Evolutionary conservation across 1,140 invertebrate genomes (phyloP).

Genomic region (Helicoverpa zea): DNA sequence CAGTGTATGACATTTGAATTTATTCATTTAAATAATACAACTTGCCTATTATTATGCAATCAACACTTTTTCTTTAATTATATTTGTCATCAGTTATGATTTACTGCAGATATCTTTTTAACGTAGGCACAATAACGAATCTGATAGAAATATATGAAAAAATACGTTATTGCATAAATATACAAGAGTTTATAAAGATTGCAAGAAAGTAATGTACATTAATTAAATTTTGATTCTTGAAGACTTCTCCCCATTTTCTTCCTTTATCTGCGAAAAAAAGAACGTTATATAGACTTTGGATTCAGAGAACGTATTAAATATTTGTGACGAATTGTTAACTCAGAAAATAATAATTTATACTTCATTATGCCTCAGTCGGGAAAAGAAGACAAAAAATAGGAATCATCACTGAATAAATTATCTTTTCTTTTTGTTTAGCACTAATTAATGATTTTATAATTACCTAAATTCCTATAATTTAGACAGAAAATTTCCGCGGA

Average conservation of each 20-base stretch:
- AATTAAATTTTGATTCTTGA: constrained; percentile 1
- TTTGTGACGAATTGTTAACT: background rate
- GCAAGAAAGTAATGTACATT: constrained; percentile 33
- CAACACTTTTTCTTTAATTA: no score
- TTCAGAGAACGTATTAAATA: background rate
- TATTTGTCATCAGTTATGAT: no score
- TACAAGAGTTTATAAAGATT: background rate
- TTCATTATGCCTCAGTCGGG: constrained; percentile 58
- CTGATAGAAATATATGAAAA: constrained; percentile 9
- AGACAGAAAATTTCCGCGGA: constrained; percentile 9
- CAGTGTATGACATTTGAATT: no score
- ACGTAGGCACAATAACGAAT: background rate
- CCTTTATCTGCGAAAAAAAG: constrained; percentile 29
- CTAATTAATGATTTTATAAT: background rate
- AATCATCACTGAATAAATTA: constrained; percentile 39
- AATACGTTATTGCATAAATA: background rate
- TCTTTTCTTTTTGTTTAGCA: background rate
- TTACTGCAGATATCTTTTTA: no score
- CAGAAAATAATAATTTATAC: constrained; percentile 45
- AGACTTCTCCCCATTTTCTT: constrained; percentile 20
- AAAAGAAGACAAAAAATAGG: constrained; percentile 57
- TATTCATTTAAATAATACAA: no score
- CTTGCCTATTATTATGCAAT: no score
- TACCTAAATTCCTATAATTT: constrained; percentile 12
- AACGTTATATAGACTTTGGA: background rate